A percentile compares a stretch with the other conserved stretches of the same genome.
Evolutionary conservation across 2,113 vertebrate species (phyloP).

Genomic region (Chaetura pelagica): DNA sequence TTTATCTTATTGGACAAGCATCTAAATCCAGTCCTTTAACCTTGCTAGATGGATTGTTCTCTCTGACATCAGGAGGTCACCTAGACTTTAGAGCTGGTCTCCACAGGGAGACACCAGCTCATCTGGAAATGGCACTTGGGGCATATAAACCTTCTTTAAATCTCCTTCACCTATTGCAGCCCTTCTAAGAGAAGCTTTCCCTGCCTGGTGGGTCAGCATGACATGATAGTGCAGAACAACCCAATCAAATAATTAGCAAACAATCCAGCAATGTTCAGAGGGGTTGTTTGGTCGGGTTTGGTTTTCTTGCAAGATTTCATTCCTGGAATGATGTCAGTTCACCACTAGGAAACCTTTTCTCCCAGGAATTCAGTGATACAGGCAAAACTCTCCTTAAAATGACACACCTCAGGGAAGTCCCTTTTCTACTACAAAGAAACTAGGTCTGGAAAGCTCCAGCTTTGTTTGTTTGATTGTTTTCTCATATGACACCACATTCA

Average conservation of each 20-base stretch:
- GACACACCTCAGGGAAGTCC: background rate
- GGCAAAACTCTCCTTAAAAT: background rate
- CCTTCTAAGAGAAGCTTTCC: background rate
- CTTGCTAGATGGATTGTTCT: slow-evolving; percentile 25
- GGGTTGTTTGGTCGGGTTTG: too few species aligned
- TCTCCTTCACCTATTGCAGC: background rate
- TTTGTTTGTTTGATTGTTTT: background rate
- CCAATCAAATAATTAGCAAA: background rate
- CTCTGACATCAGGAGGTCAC: background rate
- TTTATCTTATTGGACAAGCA: slow-evolving; percentile 58
- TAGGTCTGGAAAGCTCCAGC: background rate
- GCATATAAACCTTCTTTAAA: background rate
- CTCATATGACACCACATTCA: background rate
- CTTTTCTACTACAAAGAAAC: background rate
- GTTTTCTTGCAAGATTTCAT: background rate
- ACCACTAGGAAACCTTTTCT: background rate
- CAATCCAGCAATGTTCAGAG: background rate
- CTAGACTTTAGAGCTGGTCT: background rate
- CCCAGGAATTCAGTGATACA: background rate
- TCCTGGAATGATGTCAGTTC: background rate
- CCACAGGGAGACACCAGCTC: background rate
- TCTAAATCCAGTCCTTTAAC: slow-evolving; percentile 52
- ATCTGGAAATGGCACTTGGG: background rate
- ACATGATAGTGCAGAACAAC: background rate
- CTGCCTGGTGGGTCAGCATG: background rate